These are phyloP conservation scores for Drosophila watanabei DNA, from an alignment of 1,140 invertebrate species.

Conservation along the genomic window DNA sequence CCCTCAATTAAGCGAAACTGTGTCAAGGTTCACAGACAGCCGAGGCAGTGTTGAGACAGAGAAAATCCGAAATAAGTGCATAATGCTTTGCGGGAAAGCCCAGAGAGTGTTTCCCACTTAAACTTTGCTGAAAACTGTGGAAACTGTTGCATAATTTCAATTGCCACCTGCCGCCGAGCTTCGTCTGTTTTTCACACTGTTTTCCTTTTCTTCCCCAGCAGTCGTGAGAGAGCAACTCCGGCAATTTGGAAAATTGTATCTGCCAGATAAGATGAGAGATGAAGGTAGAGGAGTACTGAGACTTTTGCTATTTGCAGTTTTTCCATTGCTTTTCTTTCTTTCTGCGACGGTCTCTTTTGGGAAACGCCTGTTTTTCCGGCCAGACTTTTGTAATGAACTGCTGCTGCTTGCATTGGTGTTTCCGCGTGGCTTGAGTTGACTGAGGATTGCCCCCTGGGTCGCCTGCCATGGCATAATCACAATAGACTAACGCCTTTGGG, in stretches of 20 bases:
- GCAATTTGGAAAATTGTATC: conserved; percentile 81
- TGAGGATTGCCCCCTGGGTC: conserved; percentile 47
- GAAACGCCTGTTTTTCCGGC: conserved; percentile 63
- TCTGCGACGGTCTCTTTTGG: conserved; percentile 50
- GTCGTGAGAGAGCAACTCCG: conserved; percentile 74
- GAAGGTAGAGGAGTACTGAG: conserved; percentile 41
- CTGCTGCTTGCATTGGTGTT: conserved; percentile 38
- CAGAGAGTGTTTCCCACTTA: conserved; percentile 29
- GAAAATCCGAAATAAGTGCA: conserved; percentile 33
- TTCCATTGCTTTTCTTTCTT: conserved; percentile 36
- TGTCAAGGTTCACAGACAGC: conserved; percentile 38
- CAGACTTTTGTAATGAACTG: conserved; percentile 69
- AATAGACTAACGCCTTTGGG: conserved; percentile 67
- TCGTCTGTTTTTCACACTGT: conserved; percentile 36
- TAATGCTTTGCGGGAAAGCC: conserved; percentile 32
- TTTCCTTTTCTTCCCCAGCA: conserved; percentile 37
- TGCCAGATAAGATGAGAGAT: conserved; percentile 61
- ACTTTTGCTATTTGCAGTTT: conserved; percentile 57
- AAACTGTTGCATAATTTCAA: conserved; percentile 63
- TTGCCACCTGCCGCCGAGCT: conserved; percentile 45
- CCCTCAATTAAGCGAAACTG: conserved; percentile 31
- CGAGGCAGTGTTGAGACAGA: neutral
- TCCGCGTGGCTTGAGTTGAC: conserved; percentile 53
- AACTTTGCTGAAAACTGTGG: conserved; percentile 45
- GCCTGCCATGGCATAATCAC: conserved; percentile 74